A percentile compares a stretch with the other conserved stretches of the same genome.
These are phyloP conservation scores for Xiphophorus couchianus DNA, from an alignment of 2,113 vertebrate genomes.

Conservation along the genomic window DNA sequence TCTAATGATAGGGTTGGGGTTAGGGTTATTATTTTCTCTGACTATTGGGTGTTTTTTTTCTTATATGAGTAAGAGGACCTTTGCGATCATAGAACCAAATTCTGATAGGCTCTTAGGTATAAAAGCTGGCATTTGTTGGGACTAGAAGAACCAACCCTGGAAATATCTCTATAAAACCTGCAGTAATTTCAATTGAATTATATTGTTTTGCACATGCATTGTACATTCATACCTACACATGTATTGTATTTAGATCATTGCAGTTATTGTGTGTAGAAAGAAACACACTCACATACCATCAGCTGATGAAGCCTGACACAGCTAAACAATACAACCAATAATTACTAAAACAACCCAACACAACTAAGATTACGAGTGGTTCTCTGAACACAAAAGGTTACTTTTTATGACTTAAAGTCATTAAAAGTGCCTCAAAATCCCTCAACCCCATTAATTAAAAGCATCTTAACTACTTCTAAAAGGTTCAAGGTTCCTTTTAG, in stretches of 20 bases:
- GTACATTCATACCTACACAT: not conserved
- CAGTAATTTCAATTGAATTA: not conserved
- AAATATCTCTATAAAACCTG: not conserved
- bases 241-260: not conserved
- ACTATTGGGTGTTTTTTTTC: too few species aligned
- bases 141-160: not conserved
- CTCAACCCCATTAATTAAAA: too few species aligned
- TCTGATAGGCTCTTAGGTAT: not conserved
- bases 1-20: too few species aligned
- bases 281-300: too few species aligned
- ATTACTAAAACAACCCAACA: too few species aligned
- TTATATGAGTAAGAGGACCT: too few species aligned
- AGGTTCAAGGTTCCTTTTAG: not conserved
- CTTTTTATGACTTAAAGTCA: too few species aligned
- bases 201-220: not conserved
- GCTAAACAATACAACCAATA: not conserved
- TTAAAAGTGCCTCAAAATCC: too few species aligned
- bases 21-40: too few species aligned
- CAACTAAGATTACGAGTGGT: not conserved
- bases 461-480: too few species aligned
- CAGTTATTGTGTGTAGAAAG: not conserved
- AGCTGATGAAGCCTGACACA: not conserved
- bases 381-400: not conserved
- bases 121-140: not conserved
- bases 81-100: not conserved